Evolutionary conservation across 2,113 vertebrate genomes (phyloP), one percentile per base, ranked within the genome.

Genomic region (Hiodon tergisus): DNA sequence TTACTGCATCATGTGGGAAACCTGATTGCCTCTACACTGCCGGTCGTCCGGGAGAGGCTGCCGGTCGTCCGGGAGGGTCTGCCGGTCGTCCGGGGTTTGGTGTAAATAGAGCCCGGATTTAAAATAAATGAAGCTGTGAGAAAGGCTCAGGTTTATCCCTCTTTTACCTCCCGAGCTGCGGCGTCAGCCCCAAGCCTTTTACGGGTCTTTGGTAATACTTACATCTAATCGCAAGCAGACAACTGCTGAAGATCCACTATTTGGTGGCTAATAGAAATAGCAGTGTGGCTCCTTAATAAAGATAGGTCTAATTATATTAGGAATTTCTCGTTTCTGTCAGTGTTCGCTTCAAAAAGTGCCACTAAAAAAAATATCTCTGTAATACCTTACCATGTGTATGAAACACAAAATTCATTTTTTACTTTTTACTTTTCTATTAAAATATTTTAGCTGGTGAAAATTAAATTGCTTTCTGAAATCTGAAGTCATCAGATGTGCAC

Each of bases 91-190:
- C 31, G 31, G 31, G 0, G 31, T 31, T 31, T 0, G 31, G 31
- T 31, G 31, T 31, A 31, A 31, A 31, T 31, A 88, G 79, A 80
- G 82, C 82, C 85, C 69, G 85, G 85, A 90, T 90, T 89, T 87
- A 83, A 89, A 90, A 88, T 87, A 88, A 87, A 87, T 86, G 74
- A 87, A 84, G 87, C 85, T 81, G 84, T 87, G 83, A 87, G 83
- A 89, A 90, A 89, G 80, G 85, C 84, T 87, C 88, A 87, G 78
- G 83, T 87, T 88, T 87, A 88, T 89, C 83, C 85, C 85, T 86
- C 87, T 90, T 84, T 89, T 88, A 88, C 89, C 88, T 84, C 82
- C 77, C 78, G 73, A 81, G 78, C 83, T 88, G 86, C 87, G 83
- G 87, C 82, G 85, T 87, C 85, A 86, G 83, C 78, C 82, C 77